Evolutionary conservation across 2,888 invertebrate species (phyloP).

Genomic region (Leucophenga montana): DNA sequence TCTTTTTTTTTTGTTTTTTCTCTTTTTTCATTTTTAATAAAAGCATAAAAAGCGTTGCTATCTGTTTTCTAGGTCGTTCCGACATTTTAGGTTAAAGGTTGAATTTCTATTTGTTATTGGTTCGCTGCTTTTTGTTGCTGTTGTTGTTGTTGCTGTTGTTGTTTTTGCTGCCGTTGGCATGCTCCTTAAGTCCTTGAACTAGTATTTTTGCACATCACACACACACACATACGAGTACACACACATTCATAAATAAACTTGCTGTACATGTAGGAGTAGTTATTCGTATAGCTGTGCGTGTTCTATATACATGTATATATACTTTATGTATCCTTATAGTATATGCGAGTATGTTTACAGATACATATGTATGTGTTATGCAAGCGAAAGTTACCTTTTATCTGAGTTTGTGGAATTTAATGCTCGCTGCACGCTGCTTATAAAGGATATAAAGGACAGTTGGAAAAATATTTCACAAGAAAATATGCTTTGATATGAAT

Average conservation of each 20-base stretch:
- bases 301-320: not conserved
- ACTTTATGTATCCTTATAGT: not conserved
- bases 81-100: conserved; percentile 24
- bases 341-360: no score
- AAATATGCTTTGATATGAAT: conserved; percentile 13
- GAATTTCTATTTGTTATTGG: conserved; percentile 3
- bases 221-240: no score
- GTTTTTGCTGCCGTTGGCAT: conserved; percentile 18
- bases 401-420: conserved; percentile 17
- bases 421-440: conserved; percentile 12
- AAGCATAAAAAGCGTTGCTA: no score
- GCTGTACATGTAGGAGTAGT: not conserved
- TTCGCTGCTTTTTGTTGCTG: conserved; percentile 8
- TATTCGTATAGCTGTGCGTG: not conserved
- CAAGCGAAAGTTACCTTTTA: conserved; percentile 22
- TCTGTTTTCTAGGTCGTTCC: conserved; percentile 18
- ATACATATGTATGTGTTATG: not conserved
- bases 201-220: conserved; percentile 32
- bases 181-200: conserved; percentile 45
- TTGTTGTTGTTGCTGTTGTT: not conserved
- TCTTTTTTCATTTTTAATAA: no score
- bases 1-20: no score
- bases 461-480: not conserved
- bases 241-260: conserved; percentile 35
- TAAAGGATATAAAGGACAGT: conserved; percentile 8